Evolutionary conservation across 1,140 invertebrate species (phyloP), one percentile per base, ranked within the genome.

Genomic region (Prorops nasuta): DNA sequence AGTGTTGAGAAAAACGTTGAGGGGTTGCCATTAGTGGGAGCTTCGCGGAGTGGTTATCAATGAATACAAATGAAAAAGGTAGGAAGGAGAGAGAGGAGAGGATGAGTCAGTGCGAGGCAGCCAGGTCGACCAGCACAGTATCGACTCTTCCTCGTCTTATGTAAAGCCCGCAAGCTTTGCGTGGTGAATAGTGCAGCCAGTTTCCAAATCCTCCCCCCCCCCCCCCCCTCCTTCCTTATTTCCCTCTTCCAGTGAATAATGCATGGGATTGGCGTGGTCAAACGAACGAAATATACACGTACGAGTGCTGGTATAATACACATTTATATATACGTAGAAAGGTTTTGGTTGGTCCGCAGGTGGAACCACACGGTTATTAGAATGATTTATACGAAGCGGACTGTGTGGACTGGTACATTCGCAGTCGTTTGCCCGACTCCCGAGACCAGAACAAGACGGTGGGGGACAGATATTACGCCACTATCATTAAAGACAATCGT

Each of bases 311-410:
- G 12, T 15, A 9, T 45, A n/a, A 37, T 35, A 39, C 19, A 17
- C 17, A 16, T 20, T 3, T 28, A 28, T 48, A 31, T 21, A 17
- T 32, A 9, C 8, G 17, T 39, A 52, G 12, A 40, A 28, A 18
- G 54, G 51, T 64, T 64, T 65, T 50, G 59, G 44, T 44, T 48
- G 45, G 60, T 66, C 53, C 47, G 60, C 63, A 67, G 66, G 62
- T 69, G 66, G 48, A 69, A 67, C 56, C 59, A 49, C 56, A 51
- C 52, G 57, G 60, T 66, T 71, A 69, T 72, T 68, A 67, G 54
- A 44, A 71, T 69, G 66, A 72, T 71, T 68, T 71, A 72, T 61
- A 55, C 52, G 49, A 39, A 54, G 53, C 51, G 60, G 56, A 59
- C 63, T 55, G 59, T n/a, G n/a, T 56, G 52, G 57, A 50, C 57